phyloP scores from a whole-genome alignment of 1,140 invertebrate species.

The Zaprionus inermis region DNA sequence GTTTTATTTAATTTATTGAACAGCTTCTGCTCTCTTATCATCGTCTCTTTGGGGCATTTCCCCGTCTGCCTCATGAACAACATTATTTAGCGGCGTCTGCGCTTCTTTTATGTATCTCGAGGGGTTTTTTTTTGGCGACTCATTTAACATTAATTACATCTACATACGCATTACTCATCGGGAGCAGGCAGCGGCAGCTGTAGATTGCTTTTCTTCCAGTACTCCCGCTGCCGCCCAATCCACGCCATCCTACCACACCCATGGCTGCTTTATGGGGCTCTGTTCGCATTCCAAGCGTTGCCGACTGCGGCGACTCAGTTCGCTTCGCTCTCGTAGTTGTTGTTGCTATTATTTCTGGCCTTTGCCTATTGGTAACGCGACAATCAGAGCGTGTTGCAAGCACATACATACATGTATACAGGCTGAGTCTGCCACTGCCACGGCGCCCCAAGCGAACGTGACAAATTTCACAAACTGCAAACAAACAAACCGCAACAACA shows the following conservation, averaged over 20 bases:
- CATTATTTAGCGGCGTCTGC: constrained; percentile 19
- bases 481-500: constrained; percentile 12
- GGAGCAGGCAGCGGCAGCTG: constrained; percentile 25
- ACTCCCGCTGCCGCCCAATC: not conserved
- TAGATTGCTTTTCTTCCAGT: not conserved
- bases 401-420: too few species aligned
- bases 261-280: constrained; percentile 17
- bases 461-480: constrained; percentile 69
- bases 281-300: constrained; percentile 45
- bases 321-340: constrained; percentile 15
- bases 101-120: not conserved
- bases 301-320: constrained; percentile 4
- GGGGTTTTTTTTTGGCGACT: constrained; percentile 51
- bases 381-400: constrained; percentile 53
- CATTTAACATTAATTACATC: constrained; percentile 71
- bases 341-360: constrained; percentile 35
- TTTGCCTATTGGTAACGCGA: constrained; percentile 41
- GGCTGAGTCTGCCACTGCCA: constrained; percentile 11
- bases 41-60: constrained; percentile 46
- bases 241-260: not conserved
- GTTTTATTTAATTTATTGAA: constrained; percentile 18
- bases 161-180: constrained; percentile 15
- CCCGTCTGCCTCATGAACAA: constrained; percentile 23
- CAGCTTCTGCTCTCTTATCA: constrained; percentile 26
- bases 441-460: constrained; percentile 56